Evolutionary conservation across 2,113 vertebrate genomes (phyloP).

Genomic region (Xiphorhynchus elegans): DNA sequence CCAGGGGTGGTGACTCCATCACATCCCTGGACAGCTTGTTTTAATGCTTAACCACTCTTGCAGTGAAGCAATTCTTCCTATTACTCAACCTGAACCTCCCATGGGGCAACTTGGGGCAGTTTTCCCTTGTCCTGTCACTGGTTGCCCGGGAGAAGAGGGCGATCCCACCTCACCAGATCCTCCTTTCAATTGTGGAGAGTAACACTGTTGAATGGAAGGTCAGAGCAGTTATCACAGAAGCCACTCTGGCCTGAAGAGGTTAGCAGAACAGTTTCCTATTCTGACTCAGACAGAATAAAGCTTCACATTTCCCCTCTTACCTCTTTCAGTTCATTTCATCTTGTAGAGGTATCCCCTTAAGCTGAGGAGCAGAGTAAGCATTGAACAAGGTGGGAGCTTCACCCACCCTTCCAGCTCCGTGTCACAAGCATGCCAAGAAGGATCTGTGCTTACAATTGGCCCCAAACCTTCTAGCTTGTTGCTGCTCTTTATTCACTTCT

Average conservation of each 20-base stretch:
- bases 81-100: not conserved
- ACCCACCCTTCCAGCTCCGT: not conserved
- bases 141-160: not conserved
- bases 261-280: not conserved
- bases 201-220: not conserved
- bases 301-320: not conserved
- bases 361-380: not conserved
- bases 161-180: not conserved
- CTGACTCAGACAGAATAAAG: not conserved
- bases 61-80: not conserved
- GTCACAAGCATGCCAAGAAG: not conserved
- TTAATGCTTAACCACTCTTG: not conserved
- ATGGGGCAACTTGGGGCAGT: not conserved
- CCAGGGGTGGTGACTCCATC: not conserved
- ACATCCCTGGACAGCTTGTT: not conserved
- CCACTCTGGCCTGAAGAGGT: not conserved
- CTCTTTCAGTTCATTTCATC: not conserved
- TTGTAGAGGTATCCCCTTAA: not conserved
- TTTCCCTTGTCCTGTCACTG: not conserved
- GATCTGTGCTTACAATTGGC: not conserved
- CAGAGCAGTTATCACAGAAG: not conserved
- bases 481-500: not conserved
- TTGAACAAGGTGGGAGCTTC: not conserved
- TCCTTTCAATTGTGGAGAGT: not conserved
- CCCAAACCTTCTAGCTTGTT: not conserved